Percentiles rank a stretch among this genome's conserved stretches.
Evolutionary conservation across 1,140 invertebrate genomes (phyloP).

Genomic region (Nixonia krombeini): DNA sequence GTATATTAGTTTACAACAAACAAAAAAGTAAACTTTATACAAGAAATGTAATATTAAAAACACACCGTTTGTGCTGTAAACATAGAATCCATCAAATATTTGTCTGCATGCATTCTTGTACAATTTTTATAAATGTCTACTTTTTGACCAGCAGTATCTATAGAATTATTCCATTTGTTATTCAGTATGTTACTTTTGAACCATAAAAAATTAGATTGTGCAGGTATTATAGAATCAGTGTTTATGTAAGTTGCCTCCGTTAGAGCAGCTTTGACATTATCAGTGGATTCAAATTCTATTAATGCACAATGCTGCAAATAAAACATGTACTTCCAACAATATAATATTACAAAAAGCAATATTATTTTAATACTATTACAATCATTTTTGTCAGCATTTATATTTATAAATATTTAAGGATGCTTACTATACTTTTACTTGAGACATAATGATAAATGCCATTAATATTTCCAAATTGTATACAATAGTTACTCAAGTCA

Average conservation of each 20-base stretch:
- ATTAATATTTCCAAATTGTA: slow-evolving; percentile 74
- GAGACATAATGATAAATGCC: slow-evolving; percentile 77
- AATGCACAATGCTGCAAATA: slow-evolving; percentile 77
- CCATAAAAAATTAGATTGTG: slow-evolving; percentile 78
- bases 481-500: slow-evolving; percentile 77
- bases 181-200: slow-evolving; percentile 71
- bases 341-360: background rate
- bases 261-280: slow-evolving; percentile 66
- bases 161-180: slow-evolving; percentile 51
- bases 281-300: slow-evolving; percentile 75
- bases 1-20: too few relatives aligned
- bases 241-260: slow-evolving; percentile 67
- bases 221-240: slow-evolving; percentile 72
- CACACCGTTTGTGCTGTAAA: slow-evolving; percentile 28
- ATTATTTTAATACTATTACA: background rate
- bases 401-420: slow-evolving; percentile 8
- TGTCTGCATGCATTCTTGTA: background rate
- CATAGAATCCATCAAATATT: slow-evolving; percentile 10
- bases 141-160: slow-evolving; percentile 4
- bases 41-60: slow-evolving; percentile 10
- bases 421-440: slow-evolving; percentile 62
- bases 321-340: slow-evolving; percentile 1
- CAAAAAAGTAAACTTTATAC: too few relatives aligned
- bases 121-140: background rate
- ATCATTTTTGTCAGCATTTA: background rate